These are phyloP conservation scores for Abrostola tripartita DNA, from an alignment of 2,888 invertebrate species.

Conservation along the genomic window DNA sequence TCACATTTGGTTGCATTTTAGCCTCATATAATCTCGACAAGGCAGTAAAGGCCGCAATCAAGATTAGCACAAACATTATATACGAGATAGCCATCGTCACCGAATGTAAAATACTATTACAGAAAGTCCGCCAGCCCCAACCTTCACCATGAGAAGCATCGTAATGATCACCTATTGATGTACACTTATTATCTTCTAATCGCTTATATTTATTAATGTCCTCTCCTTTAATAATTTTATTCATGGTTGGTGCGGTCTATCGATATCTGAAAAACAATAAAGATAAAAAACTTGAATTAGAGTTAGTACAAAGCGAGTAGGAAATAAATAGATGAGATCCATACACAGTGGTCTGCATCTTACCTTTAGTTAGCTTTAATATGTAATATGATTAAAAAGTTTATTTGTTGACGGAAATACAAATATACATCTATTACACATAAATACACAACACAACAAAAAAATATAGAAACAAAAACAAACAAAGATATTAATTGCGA, in stretches of 20 bases:
- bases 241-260: constrained; percentile 14
- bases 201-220: constrained; percentile 27
- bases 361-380: no score
- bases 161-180: not conserved
- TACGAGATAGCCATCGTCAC: not conserved
- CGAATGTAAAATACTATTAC: not conserved
- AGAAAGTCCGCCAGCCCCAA: not conserved
- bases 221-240: constrained; percentile 12
- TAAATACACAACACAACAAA: no score
- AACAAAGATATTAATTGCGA: no score
- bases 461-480: no score
- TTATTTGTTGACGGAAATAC: no score
- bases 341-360: no score
- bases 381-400: no score
- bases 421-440: no score
- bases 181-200: constrained; percentile 14
- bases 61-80: not conserved
- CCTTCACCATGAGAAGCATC: not conserved
- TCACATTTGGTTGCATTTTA: not conserved
- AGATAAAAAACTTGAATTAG: not conserved
- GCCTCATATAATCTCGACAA: not conserved
- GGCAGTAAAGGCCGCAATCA: not conserved
- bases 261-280: constrained; percentile 25
- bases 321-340: no score
- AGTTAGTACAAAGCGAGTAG: no score